phyloP scores from a whole-genome alignment of 2,113 vertebrate species.

The Clarias gariepinus region DNA sequence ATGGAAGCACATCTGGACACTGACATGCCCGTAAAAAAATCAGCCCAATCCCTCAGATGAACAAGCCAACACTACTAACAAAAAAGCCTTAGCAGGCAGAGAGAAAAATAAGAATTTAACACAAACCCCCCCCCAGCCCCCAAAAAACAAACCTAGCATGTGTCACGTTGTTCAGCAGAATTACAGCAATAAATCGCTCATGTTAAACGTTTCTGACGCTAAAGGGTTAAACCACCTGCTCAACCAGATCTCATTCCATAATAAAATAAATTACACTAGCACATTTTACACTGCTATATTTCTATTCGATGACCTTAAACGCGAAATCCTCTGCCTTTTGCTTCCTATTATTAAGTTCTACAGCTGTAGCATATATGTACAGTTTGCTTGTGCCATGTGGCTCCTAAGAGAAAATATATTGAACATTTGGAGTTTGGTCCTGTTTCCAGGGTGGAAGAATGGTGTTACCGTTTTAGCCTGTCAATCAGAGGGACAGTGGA shows the following conservation, averaged over 20 bases:
- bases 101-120: not conserved
- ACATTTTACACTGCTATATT: not conserved
- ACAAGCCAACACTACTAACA: not conserved
- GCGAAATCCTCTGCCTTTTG: not conserved
- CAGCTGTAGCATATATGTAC: not conserved
- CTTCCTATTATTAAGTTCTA: not conserved
- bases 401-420: not conserved
- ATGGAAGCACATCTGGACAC: not conserved
- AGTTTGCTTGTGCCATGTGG: not conserved
- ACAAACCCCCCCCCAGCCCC: too few relatives aligned
- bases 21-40: conserved; percentile 2
- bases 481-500: not conserved
- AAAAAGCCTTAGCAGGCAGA: not conserved
- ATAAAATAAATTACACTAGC: not conserved
- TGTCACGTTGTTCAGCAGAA: not conserved
- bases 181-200: not conserved
- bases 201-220: not conserved
- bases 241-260: not conserved
- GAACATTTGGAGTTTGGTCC: not conserved
- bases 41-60: not conserved
- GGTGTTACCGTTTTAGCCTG: not conserved
- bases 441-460: not conserved
- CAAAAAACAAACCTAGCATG: not conserved
- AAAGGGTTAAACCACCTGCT: not conserved
- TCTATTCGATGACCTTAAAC: not conserved